These are phyloP conservation scores for Microcebus griseorufus DNA, from an alignment of 2,113 vertebrate species.

Conservation along the genomic window DNA sequence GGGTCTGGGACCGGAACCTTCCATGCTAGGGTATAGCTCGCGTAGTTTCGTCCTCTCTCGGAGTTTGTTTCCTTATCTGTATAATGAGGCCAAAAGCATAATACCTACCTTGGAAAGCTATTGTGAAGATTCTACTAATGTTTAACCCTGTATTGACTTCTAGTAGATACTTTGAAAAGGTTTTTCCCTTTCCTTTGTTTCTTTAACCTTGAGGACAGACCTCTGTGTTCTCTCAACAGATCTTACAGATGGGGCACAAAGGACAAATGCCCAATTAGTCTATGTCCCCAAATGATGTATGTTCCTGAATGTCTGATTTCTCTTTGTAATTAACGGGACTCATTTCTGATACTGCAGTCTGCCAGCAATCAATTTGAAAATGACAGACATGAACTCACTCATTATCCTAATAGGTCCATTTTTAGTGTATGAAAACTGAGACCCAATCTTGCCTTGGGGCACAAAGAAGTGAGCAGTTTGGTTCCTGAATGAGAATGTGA, in stretches of 20 bases:
- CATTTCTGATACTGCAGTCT: constrained; percentile 19
- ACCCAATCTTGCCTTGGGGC: constrained; percentile 62
- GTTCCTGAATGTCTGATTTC: constrained; percentile 43
- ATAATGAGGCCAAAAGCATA: not conserved
- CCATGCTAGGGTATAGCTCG: not conserved
- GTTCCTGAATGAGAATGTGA: constrained; percentile 65
- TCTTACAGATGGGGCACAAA: constrained; percentile 29
- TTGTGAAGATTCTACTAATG: not conserved
- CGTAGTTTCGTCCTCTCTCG: not conserved
- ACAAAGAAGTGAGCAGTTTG: constrained; percentile 33
- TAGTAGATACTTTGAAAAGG: not conserved
- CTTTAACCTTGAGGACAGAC: not conserved
- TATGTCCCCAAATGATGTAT: constrained; percentile 19
- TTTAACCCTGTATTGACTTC: not conserved
- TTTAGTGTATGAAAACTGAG: constrained; percentile 77
- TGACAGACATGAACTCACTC: constrained; percentile 59
- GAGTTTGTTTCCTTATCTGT: not conserved
- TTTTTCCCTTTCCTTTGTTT: not conserved
- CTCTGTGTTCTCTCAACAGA: not conserved
- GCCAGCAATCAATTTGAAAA: constrained; percentile 50
- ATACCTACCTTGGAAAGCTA: not conserved
- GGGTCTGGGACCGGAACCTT: not conserved
- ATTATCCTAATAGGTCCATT: constrained; percentile 78
- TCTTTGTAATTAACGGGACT: constrained; percentile 46
- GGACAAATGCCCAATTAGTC: constrained; percentile 58